These are phyloP conservation scores for Gryllus longicercus DNA, from an alignment of 2,888 invertebrate species.

Conservation along the genomic window DNA sequence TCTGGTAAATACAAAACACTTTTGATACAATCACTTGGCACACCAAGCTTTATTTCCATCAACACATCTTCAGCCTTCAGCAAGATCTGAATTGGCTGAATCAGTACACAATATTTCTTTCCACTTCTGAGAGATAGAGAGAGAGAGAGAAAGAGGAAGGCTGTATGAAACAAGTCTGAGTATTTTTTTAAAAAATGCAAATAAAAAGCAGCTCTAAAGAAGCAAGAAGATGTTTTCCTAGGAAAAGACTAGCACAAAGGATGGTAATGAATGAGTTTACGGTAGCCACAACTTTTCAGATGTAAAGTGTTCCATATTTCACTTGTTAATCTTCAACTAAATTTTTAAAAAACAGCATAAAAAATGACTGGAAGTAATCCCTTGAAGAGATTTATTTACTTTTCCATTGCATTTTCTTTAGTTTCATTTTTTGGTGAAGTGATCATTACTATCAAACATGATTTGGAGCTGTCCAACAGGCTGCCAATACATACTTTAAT, in stretches of 20 bases:
- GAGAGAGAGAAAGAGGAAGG: not conserved
- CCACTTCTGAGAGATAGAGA: not conserved
- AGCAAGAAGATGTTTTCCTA: not conserved
- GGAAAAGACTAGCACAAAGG: not conserved
- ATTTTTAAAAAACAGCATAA: too few relatives aligned
- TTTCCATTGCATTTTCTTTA: too few relatives aligned
- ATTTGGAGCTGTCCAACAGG: too few relatives aligned
- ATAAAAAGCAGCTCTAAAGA: slow-evolving; percentile 3
- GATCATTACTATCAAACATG: too few relatives aligned
- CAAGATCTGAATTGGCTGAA: not conserved
- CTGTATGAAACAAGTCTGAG: slow-evolving; percentile 17
- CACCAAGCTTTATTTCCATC: slow-evolving; percentile 17
- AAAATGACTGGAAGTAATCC: too few relatives aligned
- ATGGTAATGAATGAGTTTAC: not conserved
- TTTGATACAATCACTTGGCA: not conserved
- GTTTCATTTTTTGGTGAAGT: too few relatives aligned
- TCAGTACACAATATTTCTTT: not conserved
- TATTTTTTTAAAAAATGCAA: not conserved
- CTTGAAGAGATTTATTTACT: too few relatives aligned
- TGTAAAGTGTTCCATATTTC: too few relatives aligned
- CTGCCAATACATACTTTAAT: too few relatives aligned
- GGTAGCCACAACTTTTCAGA: not conserved
- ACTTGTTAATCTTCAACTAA: too few relatives aligned
- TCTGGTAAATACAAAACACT: not conserved
- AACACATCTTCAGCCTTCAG: slow-evolving; percentile 11